Conservation (phyloP, 2,113 vertebrate species). For the Amblyornis subalaris region DNA sequence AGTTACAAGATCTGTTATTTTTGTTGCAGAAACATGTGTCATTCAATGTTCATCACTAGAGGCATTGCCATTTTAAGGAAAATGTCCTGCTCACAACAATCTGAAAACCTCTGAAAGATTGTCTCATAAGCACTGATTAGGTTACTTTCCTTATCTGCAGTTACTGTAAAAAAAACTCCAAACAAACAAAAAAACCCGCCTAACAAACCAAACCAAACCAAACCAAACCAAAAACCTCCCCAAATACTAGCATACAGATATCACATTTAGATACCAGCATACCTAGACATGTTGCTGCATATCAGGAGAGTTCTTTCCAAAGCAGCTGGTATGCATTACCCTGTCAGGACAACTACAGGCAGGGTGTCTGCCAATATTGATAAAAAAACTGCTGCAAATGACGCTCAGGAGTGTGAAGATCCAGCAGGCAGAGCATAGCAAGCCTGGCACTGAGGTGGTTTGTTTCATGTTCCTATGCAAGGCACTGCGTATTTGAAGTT, state of each 20-base stretch:
- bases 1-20: neutral
- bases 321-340: neutral
- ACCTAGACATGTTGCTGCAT: neutral
- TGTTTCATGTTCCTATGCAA: neutral
- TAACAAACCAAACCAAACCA: neutral
- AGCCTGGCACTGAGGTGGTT: neutral
- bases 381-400: neutral
- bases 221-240: accelerated
- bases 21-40: neutral
- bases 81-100: neutral
- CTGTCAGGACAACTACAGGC: neutral
- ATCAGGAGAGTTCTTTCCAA: accelerated
- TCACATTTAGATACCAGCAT: neutral
- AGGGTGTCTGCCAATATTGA: neutral
- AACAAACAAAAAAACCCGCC: neutral
- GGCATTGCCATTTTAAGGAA: neutral
- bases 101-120: neutral
- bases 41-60: neutral
- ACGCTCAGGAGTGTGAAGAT: neutral
- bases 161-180: neutral
- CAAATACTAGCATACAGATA: neutral
- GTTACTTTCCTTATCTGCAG: neutral
- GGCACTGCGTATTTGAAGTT: neutral
- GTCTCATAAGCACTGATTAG: neutral
- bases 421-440: neutral